Evolutionary conservation across 2,797 vertebrate genomes (phyloP).

Genomic region (Moxostoma hubbsi): DNA sequence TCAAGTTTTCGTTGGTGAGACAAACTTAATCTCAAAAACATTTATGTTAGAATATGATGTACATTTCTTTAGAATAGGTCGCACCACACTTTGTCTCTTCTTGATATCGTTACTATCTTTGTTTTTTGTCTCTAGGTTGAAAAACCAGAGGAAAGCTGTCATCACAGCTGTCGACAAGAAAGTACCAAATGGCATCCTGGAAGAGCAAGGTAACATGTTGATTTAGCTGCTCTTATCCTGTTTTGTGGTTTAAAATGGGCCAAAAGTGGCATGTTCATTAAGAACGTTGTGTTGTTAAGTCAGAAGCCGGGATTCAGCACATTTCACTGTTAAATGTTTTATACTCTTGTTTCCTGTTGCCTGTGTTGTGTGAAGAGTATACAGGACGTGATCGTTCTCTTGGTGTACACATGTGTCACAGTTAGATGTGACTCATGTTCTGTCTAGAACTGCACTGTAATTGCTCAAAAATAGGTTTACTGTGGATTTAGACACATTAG

Average conservation of each 20-base stretch:
- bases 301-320: neutral
- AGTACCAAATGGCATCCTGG: slow-evolving; percentile 95
- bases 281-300: neutral
- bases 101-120: neutral
- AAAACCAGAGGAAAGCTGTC: slow-evolving; percentile 89
- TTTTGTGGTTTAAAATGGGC: neutral
- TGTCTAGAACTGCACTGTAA: neutral
- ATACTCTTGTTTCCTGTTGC: slow-evolving; percentile 18
- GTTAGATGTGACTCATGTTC: too few species aligned
- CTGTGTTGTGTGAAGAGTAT: neutral
- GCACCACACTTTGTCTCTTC: neutral
- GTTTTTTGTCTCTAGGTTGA: slow-evolving; percentile 80
- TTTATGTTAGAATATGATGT: too few species aligned
- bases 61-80: too few species aligned
- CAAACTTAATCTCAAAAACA: neutral
- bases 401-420: neutral
- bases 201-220: slow-evolving; percentile 83
- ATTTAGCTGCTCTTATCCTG: neutral
- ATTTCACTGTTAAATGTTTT: neutral
- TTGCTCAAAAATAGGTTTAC: neutral
- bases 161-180: slow-evolving; percentile 93
- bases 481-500: too few species aligned
- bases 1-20: slow-evolving; percentile 80
- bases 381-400: slow-evolving; percentile 5
- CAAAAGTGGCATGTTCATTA: neutral